phyloP scores from a whole-genome alignment of 2,113 vertebrate genomes.

The Malaclemys terrapin region DNA sequence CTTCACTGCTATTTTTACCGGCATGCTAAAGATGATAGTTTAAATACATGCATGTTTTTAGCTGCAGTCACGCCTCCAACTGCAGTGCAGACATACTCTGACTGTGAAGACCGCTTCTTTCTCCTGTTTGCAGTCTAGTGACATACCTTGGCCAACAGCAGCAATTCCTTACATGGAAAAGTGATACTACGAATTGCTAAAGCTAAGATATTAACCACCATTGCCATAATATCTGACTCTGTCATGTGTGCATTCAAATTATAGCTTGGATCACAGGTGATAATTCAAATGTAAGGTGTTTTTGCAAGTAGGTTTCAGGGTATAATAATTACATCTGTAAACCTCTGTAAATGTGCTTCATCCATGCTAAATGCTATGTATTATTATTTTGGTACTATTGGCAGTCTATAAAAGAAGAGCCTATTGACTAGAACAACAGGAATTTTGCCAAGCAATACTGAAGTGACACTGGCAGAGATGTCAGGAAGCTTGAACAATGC shows the following conservation, averaged over 20 bases:
- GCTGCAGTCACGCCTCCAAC: background rate
- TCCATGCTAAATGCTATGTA: background rate
- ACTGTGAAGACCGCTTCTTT: background rate
- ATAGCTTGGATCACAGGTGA: background rate
- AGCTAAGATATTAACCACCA: background rate
- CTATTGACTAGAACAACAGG: background rate
- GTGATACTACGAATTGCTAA: background rate
- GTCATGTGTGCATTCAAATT: background rate
- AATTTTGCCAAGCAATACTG: background rate
- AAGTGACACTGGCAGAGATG: background rate
- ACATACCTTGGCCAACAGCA: background rate
- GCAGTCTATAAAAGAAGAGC: background rate
- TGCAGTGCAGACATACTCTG: background rate
- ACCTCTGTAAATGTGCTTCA: background rate
- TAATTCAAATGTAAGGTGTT: too few relatives aligned
- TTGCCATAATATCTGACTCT: background rate
- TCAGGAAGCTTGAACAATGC: background rate
- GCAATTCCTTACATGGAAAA: background rate
- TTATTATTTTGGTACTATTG: background rate
- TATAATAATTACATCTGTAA: background rate
- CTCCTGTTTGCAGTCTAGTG: background rate
- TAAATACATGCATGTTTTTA: background rate
- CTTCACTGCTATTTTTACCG: background rate
- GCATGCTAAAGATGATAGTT: background rate
- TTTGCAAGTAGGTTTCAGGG: background rate